phyloP scores from a whole-genome alignment of 1,140 invertebrate species.

The Halotydeus destructor region DNA sequence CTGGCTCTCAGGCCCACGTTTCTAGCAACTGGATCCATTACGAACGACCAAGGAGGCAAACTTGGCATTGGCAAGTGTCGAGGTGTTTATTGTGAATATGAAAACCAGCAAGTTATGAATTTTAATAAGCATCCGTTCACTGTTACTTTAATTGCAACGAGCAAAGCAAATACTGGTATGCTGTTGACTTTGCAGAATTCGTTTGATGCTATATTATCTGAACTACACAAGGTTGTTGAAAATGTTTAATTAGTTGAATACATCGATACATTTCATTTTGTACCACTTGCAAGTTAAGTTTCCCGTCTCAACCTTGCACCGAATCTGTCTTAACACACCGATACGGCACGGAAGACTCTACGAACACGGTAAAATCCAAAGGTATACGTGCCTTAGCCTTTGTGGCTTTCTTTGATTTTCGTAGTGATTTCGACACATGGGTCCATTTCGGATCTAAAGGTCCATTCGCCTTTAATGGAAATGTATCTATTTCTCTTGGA shows the following conservation, averaged over 20 bases:
- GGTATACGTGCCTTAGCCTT: background rate
- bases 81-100: constrained; percentile 10
- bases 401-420: background rate
- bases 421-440: background rate
- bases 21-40: background rate
- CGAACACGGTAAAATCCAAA: background rate
- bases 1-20: constrained; percentile 6
- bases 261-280: background rate
- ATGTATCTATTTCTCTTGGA: too few species aligned
- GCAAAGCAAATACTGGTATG: constrained; percentile 8
- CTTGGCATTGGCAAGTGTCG: constrained; percentile 9
- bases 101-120: constrained; percentile 12
- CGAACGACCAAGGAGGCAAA: constrained; percentile 12
- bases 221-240: constrained; percentile 1
- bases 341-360: background rate
- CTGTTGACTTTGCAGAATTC: constrained; percentile 10
- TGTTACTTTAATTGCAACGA: constrained; percentile 11
- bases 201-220: constrained; percentile 10
- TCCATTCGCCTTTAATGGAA: too few species aligned
- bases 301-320: background rate
- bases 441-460: too few species aligned
- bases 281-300: background rate
- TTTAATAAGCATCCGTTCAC: constrained; percentile 12
- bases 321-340: background rate
- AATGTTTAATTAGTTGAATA: background rate